These are phyloP conservation scores for Propithecus deckenii DNA, from an alignment of 2,797 vertebrate species.

Conservation along the genomic window DNA sequence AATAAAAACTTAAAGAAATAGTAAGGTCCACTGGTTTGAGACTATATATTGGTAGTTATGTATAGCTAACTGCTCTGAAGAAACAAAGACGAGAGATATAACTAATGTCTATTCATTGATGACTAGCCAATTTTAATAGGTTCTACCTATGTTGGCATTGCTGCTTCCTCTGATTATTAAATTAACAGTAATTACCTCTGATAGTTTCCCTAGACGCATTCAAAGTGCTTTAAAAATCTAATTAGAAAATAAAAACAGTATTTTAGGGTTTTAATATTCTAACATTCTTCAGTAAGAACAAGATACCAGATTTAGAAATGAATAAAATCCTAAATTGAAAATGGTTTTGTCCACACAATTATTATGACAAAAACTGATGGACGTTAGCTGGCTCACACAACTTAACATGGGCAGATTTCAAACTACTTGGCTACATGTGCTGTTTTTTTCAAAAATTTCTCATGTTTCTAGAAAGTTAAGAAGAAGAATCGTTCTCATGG, in stretches of 20 bases:
- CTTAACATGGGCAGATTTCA: slow-evolving; percentile 27
- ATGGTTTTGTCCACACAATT: neutral
- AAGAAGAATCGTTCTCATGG: slow-evolving; percentile 38
- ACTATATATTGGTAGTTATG: neutral
- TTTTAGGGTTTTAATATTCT: slow-evolving; percentile 32
- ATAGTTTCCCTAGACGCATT: neutral
- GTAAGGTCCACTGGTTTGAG: slow-evolving; percentile 2
- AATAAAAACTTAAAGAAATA: slow-evolving; percentile 12
- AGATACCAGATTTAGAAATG: slow-evolving; percentile 41
- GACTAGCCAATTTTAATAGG: slow-evolving; percentile 9
- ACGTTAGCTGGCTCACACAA: neutral
- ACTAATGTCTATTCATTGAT: neutral
- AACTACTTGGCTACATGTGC: neutral
- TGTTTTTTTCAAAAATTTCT: neutral
- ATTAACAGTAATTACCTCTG: neutral
- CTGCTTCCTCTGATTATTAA: neutral
- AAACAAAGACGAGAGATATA: slow-evolving; percentile 23
- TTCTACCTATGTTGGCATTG: neutral
- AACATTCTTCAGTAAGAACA: slow-evolving; percentile 16
- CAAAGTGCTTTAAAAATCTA: slow-evolving; percentile 49
- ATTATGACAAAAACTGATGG: neutral
- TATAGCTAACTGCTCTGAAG: neutral
- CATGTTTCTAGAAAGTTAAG: neutral
- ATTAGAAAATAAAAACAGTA: slow-evolving; percentile 29
- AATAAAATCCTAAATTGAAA: slow-evolving; percentile 46